Evolutionary conservation across 2,888 invertebrate species (phyloP).

Genomic region (Eupsilia transversa): DNA sequence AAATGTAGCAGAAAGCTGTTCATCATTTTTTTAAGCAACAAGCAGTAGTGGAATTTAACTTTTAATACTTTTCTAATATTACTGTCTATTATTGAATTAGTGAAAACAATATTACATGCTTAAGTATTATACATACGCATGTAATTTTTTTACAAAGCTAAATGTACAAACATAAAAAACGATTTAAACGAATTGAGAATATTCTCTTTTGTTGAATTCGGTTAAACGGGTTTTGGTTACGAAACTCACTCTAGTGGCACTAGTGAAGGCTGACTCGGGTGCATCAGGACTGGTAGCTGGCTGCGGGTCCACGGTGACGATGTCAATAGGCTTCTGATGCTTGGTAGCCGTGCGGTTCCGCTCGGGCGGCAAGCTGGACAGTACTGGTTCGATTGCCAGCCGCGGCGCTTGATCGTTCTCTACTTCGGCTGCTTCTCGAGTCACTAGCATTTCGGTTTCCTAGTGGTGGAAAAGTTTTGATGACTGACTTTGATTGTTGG

Average conservation of each 20-base stretch:
- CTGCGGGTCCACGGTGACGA: conserved; percentile 90
- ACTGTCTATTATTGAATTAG: no score
- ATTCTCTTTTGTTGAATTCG: neutral
- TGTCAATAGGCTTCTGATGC: conserved; percentile 88
- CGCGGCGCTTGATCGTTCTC: conserved; percentile 81
- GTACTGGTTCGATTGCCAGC: conserved; percentile 49
- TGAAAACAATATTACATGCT: no score
- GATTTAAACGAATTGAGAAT: neutral
- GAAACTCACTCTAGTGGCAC: conserved; percentile 91
- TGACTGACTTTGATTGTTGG: neutral
- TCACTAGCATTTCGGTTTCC: conserved; percentile 81
- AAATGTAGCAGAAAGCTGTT: no score
- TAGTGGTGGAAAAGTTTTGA: conserved; percentile 53
- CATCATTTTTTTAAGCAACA: no score
- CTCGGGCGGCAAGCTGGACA: conserved; percentile 56
- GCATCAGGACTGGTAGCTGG: conserved; percentile 84
- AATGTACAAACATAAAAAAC: neutral
- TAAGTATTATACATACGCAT: no score
- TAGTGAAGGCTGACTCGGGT: conserved; percentile 91
- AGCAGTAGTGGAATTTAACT: no score
- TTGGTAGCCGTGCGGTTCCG: conserved; percentile 80
- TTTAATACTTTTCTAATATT: no score
- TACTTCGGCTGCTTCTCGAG: conserved; percentile 80
- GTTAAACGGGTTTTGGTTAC: neutral
- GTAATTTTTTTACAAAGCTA: no score